Conservation (phyloP, 30 jellyfish, hydroid and myxozoan genomes). For the Hydractinia symbiolongicarpus region DNA sequence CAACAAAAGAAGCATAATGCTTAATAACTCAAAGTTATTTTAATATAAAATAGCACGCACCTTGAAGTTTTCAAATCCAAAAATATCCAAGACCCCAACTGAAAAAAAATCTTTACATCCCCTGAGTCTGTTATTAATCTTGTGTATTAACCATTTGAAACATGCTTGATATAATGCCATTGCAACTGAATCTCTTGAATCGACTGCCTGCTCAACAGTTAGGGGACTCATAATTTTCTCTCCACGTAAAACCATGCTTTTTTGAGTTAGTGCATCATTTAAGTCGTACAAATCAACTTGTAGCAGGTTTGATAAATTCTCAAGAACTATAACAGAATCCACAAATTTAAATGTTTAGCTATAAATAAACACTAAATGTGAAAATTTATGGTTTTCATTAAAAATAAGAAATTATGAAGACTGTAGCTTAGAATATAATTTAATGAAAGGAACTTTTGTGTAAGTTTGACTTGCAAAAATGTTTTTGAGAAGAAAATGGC, state of each 20-base stretch:
- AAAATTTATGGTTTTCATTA: too few relatives aligned
- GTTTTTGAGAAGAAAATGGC: too few relatives aligned
- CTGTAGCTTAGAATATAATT: too few relatives aligned
- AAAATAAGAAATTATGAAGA: too few relatives aligned
- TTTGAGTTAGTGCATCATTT: slow-evolving; percentile 82
- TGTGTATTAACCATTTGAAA: slow-evolving; percentile 70
- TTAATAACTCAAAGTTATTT: background rate
- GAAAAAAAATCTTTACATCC: slow-evolving; percentile 56
- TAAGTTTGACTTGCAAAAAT: too few relatives aligned
- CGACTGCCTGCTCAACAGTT: slow-evolving; percentile 89
- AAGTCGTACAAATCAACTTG: slow-evolving; percentile 70
- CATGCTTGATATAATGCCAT: slow-evolving; percentile 88
- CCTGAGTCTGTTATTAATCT: slow-evolving; percentile 54
- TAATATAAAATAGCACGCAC: slow-evolving; percentile 11
- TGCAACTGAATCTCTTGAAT: slow-evolving; percentile 84
- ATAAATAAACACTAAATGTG: too few relatives aligned
- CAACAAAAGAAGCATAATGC: background rate
- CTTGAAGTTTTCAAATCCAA: slow-evolving; percentile 94
- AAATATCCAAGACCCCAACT: slow-evolving; percentile 78
- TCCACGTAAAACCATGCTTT: slow-evolving; percentile 84
- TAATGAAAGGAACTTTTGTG: too few relatives aligned
- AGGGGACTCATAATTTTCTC: slow-evolving; percentile 90
- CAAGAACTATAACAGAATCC: slow-evolving; percentile 50
- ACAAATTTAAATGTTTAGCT: too few relatives aligned
- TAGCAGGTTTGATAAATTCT: slow-evolving; percentile 65